These are phyloP conservation scores for Micromys minutus DNA, from an alignment of 2,113 vertebrate genomes.

Conservation along the genomic window DNA sequence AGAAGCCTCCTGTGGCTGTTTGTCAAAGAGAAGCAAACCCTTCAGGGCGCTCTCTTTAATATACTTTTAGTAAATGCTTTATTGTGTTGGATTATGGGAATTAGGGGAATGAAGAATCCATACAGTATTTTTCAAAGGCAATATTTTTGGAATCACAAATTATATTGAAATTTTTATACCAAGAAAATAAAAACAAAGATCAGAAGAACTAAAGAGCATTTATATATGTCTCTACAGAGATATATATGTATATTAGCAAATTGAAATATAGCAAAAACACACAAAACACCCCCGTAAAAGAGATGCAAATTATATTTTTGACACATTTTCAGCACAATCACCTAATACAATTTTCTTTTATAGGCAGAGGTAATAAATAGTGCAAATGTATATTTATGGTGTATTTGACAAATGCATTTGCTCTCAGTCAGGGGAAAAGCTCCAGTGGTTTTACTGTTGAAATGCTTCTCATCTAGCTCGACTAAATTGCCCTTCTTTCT, in stretches of 20 bases:
- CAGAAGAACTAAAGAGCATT: slow-evolving; percentile 82
- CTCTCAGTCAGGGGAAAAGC: slow-evolving; percentile 75
- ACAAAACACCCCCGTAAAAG: slow-evolving; percentile 78
- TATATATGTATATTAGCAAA: slow-evolving; percentile 83
- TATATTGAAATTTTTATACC: slow-evolving; percentile 81
- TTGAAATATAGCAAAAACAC: slow-evolving; percentile 81
- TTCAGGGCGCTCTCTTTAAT: slow-evolving; percentile 80
- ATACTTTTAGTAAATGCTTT: slow-evolving; percentile 83
- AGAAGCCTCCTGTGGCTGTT: slow-evolving; percentile 61
- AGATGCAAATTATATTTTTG: slow-evolving; percentile 84
- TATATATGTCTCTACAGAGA: slow-evolving; percentile 83
- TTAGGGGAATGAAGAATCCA: slow-evolving; percentile 75
- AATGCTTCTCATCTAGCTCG: slow-evolving; percentile 63
- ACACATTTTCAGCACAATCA: slow-evolving; percentile 83
- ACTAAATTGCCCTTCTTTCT: slow-evolving; percentile 63
- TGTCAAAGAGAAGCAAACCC: slow-evolving; percentile 76
- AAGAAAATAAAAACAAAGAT: slow-evolving; percentile 82
- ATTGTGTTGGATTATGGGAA: slow-evolving; percentile 80
- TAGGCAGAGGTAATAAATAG: slow-evolving; percentile 83
- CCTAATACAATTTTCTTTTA: slow-evolving; percentile 84
- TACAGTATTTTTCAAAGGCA: slow-evolving; percentile 78
- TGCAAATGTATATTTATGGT: slow-evolving; percentile 83
- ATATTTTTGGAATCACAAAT: slow-evolving; percentile 83
- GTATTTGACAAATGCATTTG: slow-evolving; percentile 79
- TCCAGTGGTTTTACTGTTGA: slow-evolving; percentile 64